A percentile compares a stretch with the other conserved stretches of the same genome.
Evolutionary conservation across 2,888 invertebrate genomes (phyloP).

Genomic region (Agrotis exclamationis): DNA sequence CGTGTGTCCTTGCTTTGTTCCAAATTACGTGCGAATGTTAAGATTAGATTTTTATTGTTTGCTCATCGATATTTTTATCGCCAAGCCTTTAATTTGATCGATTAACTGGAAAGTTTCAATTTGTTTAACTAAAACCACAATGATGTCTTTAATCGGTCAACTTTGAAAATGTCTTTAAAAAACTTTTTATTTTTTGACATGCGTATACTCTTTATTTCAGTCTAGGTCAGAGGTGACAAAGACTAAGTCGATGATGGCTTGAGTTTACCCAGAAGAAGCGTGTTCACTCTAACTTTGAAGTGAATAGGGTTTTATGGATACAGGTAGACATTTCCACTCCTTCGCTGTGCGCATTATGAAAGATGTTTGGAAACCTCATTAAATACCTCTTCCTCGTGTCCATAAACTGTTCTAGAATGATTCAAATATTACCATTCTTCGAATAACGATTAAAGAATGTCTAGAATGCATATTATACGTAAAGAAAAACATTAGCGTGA

Average conservation of each 20-base stretch:
- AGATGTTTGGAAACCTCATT: too few species aligned
- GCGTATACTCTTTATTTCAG: too few species aligned
- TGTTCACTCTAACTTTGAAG: too few species aligned
- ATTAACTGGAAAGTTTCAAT: not conserved
- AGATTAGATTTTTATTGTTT: slow-evolving; percentile 52
- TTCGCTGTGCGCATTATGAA: too few species aligned
- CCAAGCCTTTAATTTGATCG: not conserved
- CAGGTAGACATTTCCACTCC: too few species aligned
- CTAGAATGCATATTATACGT: slow-evolving; percentile 14
- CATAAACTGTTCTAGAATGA: not conserved
- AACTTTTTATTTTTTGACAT: too few species aligned
- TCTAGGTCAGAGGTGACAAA: too few species aligned
- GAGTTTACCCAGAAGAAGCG: too few species aligned
- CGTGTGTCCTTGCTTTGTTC: slow-evolving; percentile 64
- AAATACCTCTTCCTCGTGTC: not conserved
- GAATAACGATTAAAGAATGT: slow-evolving; percentile 6
- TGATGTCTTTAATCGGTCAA: not conserved
- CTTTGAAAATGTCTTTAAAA: not conserved
- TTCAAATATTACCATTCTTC: not conserved
- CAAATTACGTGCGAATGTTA: slow-evolving; percentile 41
- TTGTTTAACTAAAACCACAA: not conserved
- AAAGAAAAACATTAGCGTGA: slow-evolving; percentile 12
- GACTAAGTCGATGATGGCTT: too few species aligned
- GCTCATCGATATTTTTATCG: slow-evolving; percentile 22
- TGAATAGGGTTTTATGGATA: too few species aligned